Evolutionary conservation across 2,113 vertebrate species (phyloP).

Genomic region (Ictalurus furcatus): DNA sequence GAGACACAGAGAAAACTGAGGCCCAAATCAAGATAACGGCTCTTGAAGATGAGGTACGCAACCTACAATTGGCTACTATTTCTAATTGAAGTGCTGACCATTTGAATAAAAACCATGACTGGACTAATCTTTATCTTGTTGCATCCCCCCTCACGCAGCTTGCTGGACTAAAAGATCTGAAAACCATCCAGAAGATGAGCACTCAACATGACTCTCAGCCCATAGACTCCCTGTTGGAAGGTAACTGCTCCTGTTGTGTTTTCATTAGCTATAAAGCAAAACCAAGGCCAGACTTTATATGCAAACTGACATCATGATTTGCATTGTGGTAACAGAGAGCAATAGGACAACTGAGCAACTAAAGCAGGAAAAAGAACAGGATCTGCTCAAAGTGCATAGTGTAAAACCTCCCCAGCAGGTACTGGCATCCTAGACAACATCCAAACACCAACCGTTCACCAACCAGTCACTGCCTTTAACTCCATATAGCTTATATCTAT

Average conservation of each 20-base stretch:
- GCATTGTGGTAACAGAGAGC: constrained; percentile 56
- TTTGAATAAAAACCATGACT: neutral
- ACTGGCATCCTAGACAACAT: neutral
- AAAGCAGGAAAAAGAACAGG: constrained; percentile 56
- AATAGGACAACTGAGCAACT: constrained; percentile 46
- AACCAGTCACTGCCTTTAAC: neutral
- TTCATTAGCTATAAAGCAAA: neutral
- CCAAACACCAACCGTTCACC: neutral
- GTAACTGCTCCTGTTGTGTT: constrained; percentile 44
- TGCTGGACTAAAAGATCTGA: constrained; percentile 48
- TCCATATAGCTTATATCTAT: neutral
- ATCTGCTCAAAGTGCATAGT: constrained; percentile 50
- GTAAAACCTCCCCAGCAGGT: constrained; percentile 56
- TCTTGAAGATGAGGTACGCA: constrained; percentile 60
- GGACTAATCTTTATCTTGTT: neutral
- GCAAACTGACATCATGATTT: neutral
- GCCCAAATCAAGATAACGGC: constrained; percentile 57
- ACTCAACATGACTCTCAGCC: neutral
- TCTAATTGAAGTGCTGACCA: neutral
- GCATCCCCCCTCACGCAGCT: constrained; percentile 48
- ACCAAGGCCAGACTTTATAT: neutral
- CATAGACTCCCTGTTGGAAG: constrained; percentile 56
- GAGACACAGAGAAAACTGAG: constrained; percentile 57
- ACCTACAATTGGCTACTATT: neutral
- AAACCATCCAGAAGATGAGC: neutral